Evolutionary conservation across 2,113 vertebrate species (phyloP).

Genomic region (Hippocampus abdominalis): DNA sequence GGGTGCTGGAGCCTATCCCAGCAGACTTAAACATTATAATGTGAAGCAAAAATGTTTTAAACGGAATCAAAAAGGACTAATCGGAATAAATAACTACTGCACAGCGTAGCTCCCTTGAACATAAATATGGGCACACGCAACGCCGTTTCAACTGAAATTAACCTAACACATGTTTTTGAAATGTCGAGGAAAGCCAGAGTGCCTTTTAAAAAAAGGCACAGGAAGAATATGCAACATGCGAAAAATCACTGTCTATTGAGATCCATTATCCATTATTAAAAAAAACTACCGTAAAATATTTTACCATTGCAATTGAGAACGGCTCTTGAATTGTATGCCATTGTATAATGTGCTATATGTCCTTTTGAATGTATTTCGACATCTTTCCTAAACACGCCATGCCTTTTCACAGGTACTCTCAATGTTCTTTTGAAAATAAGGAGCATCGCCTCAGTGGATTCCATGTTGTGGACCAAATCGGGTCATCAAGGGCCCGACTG

Average conservation of each 20-base stretch:
- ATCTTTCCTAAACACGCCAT: background rate
- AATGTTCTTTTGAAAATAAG: conserved; percentile 85
- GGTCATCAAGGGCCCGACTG: conserved; percentile 86
- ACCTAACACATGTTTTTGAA: background rate
- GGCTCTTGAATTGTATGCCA: background rate
- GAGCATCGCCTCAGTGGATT: conserved; percentile 82
- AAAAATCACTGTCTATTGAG: background rate
- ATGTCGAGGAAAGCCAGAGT: background rate
- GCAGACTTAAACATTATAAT: too few species aligned
- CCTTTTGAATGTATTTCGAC: background rate
- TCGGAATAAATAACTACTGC: too few species aligned
- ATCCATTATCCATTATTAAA: background rate
- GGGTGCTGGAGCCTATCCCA: too few species aligned
- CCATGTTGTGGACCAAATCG: conserved; percentile 82
- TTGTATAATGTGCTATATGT: background rate
- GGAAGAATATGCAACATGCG: background rate
- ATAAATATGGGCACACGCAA: too few species aligned
- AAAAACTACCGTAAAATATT: too few species aligned
- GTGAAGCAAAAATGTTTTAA: too few species aligned
- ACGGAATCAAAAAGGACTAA: too few species aligned
- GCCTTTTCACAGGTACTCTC: conserved; percentile 79
- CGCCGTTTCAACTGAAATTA: too few species aligned
- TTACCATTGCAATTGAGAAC: background rate
- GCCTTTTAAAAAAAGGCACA: background rate
- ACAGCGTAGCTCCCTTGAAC: too few species aligned